Base-by-base conservation (phyloP, 1,140 invertebrate species). In the Danaus melanippus region DNA sequence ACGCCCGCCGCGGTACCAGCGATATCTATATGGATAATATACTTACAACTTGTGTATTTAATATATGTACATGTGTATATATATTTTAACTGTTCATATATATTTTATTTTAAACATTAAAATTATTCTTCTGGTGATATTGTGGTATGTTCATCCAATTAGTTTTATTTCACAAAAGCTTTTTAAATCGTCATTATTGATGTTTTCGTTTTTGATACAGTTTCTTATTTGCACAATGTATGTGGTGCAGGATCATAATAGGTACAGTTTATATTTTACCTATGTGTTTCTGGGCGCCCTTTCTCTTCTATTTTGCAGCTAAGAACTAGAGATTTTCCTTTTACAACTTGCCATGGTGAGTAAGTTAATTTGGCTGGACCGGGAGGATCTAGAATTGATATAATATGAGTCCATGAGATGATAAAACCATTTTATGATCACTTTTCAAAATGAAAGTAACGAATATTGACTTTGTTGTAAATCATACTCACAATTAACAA, bases 231-330 rank as follows among this genome's bases (percentile, higher is more conserved):
- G 21, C 7, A 7, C 7, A 32, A 32, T 32, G 21, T 32, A 32
- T 32, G 21, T 32, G 6, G 21, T 4, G 21, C 7, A 32, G 0
- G 21, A 1, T 32, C 21, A 32, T 4, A 32, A 32, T 32, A 32
- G 2, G 21, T 32, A 8, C 12, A 15, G 8, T 50, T 9, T 9
- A 17, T n/a, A 17, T n/a, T 11, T 60, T 64, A 87, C 63, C 88
- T 88, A 8, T 89, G 91, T 12, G 92, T 91, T 68, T 91, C 90
- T 0, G 96, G 96, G 64, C 93, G 86, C 11, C 96, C 96, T 8
- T 89, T 89, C 80, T 96, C 93, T 56, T 92, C 89, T 12, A 97
- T 93, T n/a, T 89, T 90, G 80, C 96, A 97, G 9, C 91, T 92
- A 42, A 97, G 89, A 6, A 91, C 92, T 2, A 97, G 88, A 43